Evolutionary conservation across 2,113 vertebrate species (phyloP).

Genomic region (Ammodytes marinus): DNA sequence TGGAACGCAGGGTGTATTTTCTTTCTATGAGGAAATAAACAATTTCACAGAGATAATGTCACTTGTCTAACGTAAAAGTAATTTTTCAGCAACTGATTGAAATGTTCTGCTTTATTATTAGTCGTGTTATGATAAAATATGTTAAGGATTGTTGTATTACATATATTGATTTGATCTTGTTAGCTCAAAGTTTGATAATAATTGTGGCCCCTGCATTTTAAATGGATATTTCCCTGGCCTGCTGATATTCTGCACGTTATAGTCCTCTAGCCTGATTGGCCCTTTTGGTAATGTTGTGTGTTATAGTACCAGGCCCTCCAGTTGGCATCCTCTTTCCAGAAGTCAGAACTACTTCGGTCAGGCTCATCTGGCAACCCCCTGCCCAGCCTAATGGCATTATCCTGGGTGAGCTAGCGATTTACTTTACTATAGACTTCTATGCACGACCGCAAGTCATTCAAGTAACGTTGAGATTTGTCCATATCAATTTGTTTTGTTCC

Average conservation of each 20-base stretch:
- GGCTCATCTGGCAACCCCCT: conserved; percentile 96
- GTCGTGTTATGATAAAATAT: neutral
- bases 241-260: neutral
- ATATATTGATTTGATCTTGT: no score
- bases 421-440: neutral
- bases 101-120: neutral
- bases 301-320: conserved; percentile 93
- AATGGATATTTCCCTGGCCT: neutral
- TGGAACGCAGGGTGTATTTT: no score
- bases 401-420: conserved; percentile 87
- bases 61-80: no score
- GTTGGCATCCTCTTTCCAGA: conserved; percentile 97
- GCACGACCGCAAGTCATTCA: neutral
- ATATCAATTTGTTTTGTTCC: no score
- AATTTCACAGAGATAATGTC: no score
- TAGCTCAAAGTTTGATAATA: no score
- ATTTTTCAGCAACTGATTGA: neutral
- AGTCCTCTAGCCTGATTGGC: neutral
- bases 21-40: no score
- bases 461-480: no score
- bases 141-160: no score
- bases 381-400: conserved; percentile 94
- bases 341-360: conserved; percentile 93
- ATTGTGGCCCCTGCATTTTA: neutral
- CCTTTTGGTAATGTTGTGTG: neutral